phyloP scores from a whole-genome alignment of 2,888 invertebrate species.

The Nezara viridula region DNA sequence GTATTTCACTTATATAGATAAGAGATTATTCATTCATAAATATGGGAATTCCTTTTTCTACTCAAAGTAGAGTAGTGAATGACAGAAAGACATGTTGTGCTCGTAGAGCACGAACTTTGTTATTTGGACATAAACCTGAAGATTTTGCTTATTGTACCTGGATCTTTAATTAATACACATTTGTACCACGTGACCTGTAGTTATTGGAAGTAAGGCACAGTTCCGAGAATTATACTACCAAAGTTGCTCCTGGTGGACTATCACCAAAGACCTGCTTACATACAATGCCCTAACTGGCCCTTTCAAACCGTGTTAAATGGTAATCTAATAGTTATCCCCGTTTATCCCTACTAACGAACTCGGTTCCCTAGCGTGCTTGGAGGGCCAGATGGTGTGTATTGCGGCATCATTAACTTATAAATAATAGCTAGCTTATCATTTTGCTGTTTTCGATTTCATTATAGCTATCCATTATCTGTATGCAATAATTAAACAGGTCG shows the following conservation, averaged over 20 bases:
- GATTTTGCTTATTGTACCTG: not conserved
- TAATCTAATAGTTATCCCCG: slow-evolving; percentile 47
- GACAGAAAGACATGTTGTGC: too few relatives aligned
- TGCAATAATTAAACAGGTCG: not conserved
- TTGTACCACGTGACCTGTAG: not conserved
- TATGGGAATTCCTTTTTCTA: too few relatives aligned
- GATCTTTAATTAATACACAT: not conserved
- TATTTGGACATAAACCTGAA: too few relatives aligned
- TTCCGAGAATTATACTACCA: slow-evolving; percentile 32
- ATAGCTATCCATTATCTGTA: not conserved
- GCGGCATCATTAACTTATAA: not conserved
- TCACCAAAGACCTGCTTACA: slow-evolving; percentile 27
- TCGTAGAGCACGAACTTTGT: too few relatives aligned
- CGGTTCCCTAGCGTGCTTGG: slow-evolving; percentile 5
- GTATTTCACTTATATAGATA: too few relatives aligned
- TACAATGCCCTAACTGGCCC: slow-evolving; percentile 54
- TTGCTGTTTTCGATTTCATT: not conserved
- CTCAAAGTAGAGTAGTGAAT: too few relatives aligned
- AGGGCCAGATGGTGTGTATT: not conserved
- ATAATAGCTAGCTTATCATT: not conserved
- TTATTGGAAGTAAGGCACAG: slow-evolving; percentile 21
- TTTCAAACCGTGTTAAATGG: slow-evolving; percentile 52
- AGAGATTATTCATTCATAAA: too few relatives aligned
- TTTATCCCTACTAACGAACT: slow-evolving; percentile 29
- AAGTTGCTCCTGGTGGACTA: not conserved